Percentiles rank a stretch among this genome's conserved stretches.
phyloP scores from a whole-genome alignment of 2,113 vertebrate species.

The Ahaetulla prasina region DNA sequence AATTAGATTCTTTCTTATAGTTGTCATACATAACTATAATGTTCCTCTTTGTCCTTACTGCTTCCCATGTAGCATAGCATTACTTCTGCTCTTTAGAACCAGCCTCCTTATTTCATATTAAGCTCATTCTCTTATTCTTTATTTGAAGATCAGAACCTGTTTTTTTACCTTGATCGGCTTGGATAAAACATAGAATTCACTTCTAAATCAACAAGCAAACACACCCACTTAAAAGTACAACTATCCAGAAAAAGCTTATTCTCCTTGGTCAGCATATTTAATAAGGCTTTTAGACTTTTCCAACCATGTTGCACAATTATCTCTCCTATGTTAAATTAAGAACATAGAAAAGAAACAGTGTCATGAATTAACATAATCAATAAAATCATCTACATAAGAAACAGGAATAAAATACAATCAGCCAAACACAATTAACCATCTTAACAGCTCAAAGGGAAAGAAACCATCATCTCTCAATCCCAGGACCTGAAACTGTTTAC shows the following conservation, averaged over 20 bases:
- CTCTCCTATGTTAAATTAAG: neutral
- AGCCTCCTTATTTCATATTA: neutral
- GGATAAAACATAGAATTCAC: neutral
- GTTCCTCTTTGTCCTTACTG: neutral
- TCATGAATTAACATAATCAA: neutral
- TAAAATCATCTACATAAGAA: neutral
- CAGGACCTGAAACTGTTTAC: neutral
- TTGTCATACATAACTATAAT: neutral
- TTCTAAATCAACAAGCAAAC: neutral
- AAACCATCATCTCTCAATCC: neutral
- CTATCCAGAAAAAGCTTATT: neutral
- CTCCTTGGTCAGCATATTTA: neutral
- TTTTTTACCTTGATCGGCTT: neutral
- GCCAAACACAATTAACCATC: neutral
- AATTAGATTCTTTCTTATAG: neutral
- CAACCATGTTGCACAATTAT: neutral
- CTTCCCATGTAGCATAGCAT: neutral
- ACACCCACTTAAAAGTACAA: neutral
- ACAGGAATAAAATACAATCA: neutral
- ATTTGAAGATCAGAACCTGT: neutral
- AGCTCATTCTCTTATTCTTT: neutral
- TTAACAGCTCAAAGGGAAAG: neutral
- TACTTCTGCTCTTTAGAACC: neutral
- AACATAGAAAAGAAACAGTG: neutral
- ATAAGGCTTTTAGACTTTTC: neutral